Evolutionary conservation across 2,797 vertebrate genomes (phyloP).

Genomic region (Alectoris magna): DNA sequence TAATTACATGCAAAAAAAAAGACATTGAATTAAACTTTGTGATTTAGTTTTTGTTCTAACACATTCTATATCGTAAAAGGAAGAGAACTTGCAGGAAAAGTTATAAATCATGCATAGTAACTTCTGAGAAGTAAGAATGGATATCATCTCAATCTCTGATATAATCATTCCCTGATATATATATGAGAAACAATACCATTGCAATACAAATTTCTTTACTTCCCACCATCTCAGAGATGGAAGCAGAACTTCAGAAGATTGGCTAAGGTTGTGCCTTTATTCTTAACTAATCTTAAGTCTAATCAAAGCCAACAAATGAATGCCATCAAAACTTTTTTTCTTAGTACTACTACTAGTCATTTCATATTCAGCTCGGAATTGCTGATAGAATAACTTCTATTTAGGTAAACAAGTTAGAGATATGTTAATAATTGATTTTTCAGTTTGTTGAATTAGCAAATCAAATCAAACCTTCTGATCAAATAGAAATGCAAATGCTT

Average conservation of each 20-base stretch:
- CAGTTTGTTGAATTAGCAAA: neutral
- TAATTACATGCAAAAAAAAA: constrained; percentile 69
- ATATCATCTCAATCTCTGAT: neutral
- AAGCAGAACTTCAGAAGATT: neutral
- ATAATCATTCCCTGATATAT: neutral
- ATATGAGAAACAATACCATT: neutral
- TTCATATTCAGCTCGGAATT: neutral
- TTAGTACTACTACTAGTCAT: neutral
- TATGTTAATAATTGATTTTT: neutral
- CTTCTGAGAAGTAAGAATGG: constrained; percentile 39
- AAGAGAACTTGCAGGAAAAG: neutral
- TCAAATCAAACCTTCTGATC: neutral
- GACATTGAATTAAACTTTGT: constrained; percentile 43
- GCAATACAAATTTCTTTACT: neutral
- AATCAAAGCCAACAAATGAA: neutral
- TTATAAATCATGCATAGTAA: constrained; percentile 34
- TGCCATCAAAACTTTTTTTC: neutral
- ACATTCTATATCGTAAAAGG: neutral
- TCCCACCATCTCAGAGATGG: neutral
- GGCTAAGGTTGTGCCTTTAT: neutral
- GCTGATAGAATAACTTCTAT: neutral
- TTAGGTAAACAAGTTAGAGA: neutral
- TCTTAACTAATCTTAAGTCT: neutral
- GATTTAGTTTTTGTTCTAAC: constrained; percentile 54
- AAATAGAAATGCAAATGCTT: neutral